Conservation (phyloP, 2,113 vertebrate genomes). For the Gopherus evgoodei region DNA sequence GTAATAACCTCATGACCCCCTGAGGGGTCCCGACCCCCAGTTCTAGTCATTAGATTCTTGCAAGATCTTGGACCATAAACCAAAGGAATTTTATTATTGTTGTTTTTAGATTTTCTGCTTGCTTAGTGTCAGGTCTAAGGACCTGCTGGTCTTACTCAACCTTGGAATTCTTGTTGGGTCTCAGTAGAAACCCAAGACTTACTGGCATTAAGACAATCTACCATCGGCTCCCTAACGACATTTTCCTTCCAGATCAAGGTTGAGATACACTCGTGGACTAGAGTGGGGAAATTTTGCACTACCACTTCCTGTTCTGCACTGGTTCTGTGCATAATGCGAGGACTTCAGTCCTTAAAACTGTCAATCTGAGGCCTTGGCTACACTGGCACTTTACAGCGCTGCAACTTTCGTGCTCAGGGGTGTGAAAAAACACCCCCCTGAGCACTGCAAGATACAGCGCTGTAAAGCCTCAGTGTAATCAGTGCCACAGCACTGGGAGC, state of each 20-base stretch:
- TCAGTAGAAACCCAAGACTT: accelerated
- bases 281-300: not conserved
- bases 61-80: not conserved
- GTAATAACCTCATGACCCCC: too few species aligned
- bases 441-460: too few species aligned
- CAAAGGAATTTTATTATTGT: not conserved
- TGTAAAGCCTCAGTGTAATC: too few species aligned
- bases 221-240: not conserved
- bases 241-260: not conserved
- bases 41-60: not conserved
- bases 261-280: not conserved
- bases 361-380: not conserved
- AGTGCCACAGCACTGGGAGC: too few species aligned
- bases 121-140: not conserved
- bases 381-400: too few species aligned
- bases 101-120: not conserved
- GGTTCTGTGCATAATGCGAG: not conserved
- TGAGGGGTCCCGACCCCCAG: too few species aligned
- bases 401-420: too few species aligned
- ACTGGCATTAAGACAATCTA: not conserved
- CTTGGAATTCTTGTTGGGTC: not conserved
- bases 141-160: not conserved
- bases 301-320: not conserved
- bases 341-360: not conserved
- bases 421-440: too few species aligned